Base-by-base conservation (phyloP, 2,888 invertebrate species). In the Hedya salicella region DNA sequence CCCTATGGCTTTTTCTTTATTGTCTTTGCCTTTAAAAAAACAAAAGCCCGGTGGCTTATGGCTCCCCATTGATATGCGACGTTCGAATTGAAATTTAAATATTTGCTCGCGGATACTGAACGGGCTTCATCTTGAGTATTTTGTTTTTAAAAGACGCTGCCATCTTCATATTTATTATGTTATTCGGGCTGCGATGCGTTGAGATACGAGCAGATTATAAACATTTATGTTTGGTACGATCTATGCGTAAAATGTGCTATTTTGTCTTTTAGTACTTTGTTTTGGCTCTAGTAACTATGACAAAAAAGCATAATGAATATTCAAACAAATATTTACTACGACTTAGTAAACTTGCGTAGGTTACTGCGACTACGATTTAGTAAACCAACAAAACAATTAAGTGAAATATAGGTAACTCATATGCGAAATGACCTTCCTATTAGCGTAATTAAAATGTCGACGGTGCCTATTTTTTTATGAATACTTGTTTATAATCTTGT, bases 1-100 rank as follows among this genome's bases (percentile, higher is more conserved):
- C 80, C 79, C 81, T 85, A 81, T 81, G 81, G 85, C 86, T 86
- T 90, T 91, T 91, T 91, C 89, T 89, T 91, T 92, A 91, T 91
- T 91, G 90, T 91, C 89, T 88, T 87, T 86, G 87, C 73, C 70
- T 80, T 75, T 83, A 85, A 84, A 87, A 88, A 82, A 86, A 81
- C 79, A 86, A 87, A 85, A 84, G 79, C 81, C 85, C 88, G 89
- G 91, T 92, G 91, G 91, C 91, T 92, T 92, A 92, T 92, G 91
- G 91, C 86, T 89, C 89, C 88, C 91, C 91, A 92, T 92, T 92
- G 91, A 91, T 92, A 92, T 92, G 91, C 91, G 89, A 88, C 87
- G 86, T 88, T 90, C 89, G 90, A 87, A 90, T 90, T 89, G 90
- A 91, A 91, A 92, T 91, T 92, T 91, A 91, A 92, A 92, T 92